Base-by-base conservation (phyloP, 1,140 invertebrate genomes). In the Tetranychus urticae region DNA sequence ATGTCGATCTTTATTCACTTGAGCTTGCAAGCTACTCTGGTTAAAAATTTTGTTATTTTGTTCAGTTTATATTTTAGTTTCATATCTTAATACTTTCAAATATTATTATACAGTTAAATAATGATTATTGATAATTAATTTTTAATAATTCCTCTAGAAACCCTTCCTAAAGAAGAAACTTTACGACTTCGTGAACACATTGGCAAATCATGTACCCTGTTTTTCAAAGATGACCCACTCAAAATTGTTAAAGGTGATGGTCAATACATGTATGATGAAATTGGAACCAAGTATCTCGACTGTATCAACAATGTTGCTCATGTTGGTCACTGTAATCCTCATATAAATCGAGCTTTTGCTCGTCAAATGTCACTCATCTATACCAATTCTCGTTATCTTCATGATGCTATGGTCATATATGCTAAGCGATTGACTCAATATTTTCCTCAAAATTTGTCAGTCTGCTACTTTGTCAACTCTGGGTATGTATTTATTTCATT, bases 261-360 rank as follows among this genome's bases (percentile, higher is more conserved):
- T 33, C 91, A 96, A 71, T 97, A 92, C 72, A 87, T 99, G 86
- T 98, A 85, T 71, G 91, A 98, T 74, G 92, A 97, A 70, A 81
- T 80, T 59, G 87, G 83, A 14, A 80, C 82, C 62, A 76, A 83
- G 65, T 97, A 89, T 71, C 76, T 98, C 67, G 94, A 99, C 71
- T 97, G 93, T 72, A 97, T 99, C 71, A 97, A 96, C 74, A 98
- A 97, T 76, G 92, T 97, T 10, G 90, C 91, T 12, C 92, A 97
- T 72, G 91, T 91, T 93, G 93, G 93, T 36, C 93, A 97, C 73
- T 94, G 91, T 71, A 89, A 98, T 75, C 88, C 89, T 0, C 78
- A 83, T 63, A 91, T 97, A 2, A 89, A 94, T 2, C 77, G 82
- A 68, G 88, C 88, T 1, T 88, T 85, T 0, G 77, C 79, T 58